A percentile compares a stretch with the other conserved stretches of the same genome.
Evolutionary conservation across 2,797 vertebrate species (phyloP).

Genomic region (Eurystomus glaucurus): DNA sequence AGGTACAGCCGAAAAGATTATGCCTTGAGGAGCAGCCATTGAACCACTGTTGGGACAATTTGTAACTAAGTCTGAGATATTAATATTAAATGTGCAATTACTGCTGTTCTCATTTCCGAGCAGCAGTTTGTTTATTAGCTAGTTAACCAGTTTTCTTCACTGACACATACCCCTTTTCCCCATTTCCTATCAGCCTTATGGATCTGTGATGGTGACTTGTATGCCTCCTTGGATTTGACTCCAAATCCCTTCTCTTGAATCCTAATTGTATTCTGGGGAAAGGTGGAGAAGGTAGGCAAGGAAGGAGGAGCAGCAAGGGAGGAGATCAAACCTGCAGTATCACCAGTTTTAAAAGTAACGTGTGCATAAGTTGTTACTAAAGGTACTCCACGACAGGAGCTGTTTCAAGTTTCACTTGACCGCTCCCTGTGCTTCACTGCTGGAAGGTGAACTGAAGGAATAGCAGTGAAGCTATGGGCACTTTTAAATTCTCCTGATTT

Average conservation of each 20-base stretch:
- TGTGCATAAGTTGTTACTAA: neutral
- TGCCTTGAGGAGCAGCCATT: slow-evolving; percentile 61
- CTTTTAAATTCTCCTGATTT: neutral
- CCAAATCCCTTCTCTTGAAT: neutral
- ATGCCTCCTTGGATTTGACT: neutral
- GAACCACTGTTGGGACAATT: slow-evolving; percentile 56
- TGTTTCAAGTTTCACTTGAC: neutral
- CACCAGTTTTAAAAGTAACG: neutral
- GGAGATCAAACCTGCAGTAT: neutral
- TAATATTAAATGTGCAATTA: neutral
- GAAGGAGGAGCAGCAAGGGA: neutral
- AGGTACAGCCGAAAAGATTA: slow-evolving; percentile 18
- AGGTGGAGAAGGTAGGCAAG: neutral
- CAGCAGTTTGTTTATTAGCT: neutral
- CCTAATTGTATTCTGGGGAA: neutral
- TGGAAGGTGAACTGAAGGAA: neutral
- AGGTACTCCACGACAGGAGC: neutral
- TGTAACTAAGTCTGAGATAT: neutral
- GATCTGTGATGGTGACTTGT: neutral
- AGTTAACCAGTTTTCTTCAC: neutral
- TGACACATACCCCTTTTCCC: neutral
- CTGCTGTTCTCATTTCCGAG: neutral
- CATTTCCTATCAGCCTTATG: neutral
- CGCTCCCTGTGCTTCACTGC: neutral
- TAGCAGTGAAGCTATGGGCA: neutral